Evolutionary conservation across 2,113 vertebrate species (phyloP), one percentile per base, ranked within the genome.

Genomic region (Serinus canaria): DNA sequence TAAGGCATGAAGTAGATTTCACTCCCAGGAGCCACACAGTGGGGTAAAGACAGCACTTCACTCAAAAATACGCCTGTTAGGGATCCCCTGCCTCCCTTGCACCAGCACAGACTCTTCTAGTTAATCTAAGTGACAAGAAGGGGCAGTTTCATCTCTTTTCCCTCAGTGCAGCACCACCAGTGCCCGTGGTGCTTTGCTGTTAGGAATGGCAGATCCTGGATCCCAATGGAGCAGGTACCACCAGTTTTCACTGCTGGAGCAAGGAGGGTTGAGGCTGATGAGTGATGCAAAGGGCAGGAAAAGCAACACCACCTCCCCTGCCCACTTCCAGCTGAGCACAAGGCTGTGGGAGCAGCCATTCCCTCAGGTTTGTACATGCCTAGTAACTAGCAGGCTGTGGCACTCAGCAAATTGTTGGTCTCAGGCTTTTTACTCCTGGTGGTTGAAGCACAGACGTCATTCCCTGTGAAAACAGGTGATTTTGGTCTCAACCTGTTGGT

Each of bases 301-400:
- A 90, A 94, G 43, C 56, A 35, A 14, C 9, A 0, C 22, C 66
- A 58, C 24, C 70, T 67, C 25, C 43, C 23, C 35, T 79, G 33
- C 47, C 47, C 2, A 1, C 67, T 72, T 63, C 35, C 63, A 86
- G 52, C 62, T 2, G 5, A 90, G 46, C 35, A 11, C 1, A 1
- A 89, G 73, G 30, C 94, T 90, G 53, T 9, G 30, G 14, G 63
- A 94, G 31, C 53, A 89, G 85, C 47, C 52, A 11, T 35, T 70
- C 69, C 72, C 70, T 95, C 95, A 78, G 69, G 94, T 96, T 94
- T 88, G 53, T 83, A 94, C 95, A 94, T 39, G 86, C 55, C 89
- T 95, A 80, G 74, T 56, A 73, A 87, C 72, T 55, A 83, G 50
- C 4, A 31, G 87, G 90, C 76, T 91, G 62, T 81, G 62, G 52